Evolutionary conservation across 2,113 vertebrate species (phyloP).

Genomic region (Ancistrus triradiatus): DNA sequence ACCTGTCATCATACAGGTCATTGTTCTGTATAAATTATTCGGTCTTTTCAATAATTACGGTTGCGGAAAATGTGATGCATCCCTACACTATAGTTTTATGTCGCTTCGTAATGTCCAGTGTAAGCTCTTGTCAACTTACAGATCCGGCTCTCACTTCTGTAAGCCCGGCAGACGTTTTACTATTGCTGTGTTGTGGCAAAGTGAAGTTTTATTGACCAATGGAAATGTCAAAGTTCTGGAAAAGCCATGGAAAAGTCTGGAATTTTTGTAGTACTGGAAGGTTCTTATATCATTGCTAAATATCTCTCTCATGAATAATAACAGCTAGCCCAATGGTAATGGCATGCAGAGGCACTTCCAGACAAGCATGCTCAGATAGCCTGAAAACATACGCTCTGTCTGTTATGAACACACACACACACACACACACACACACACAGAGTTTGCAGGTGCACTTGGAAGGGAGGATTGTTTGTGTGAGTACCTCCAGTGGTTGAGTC

Average conservation of each 20-base stretch:
- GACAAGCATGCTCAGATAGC: slow-evolving; percentile 21
- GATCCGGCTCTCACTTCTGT: too few relatives aligned
- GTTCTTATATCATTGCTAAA: background rate
- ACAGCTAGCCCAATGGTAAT: slow-evolving; percentile 35
- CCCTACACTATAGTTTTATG: too few relatives aligned
- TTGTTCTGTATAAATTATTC: too few relatives aligned
- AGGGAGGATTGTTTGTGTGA: background rate
- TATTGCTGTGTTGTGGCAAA: background rate
- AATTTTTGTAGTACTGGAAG: background rate
- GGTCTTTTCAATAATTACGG: too few relatives aligned
- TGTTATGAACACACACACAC: background rate
- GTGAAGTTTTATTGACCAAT: too few relatives aligned
- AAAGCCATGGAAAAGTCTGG: background rate
- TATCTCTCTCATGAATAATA: slow-evolving; percentile 42
- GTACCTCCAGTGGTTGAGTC: too few relatives aligned
- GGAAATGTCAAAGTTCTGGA: background rate
- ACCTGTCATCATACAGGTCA: too few relatives aligned
- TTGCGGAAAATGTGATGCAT: too few relatives aligned
- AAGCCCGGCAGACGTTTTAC: too few relatives aligned
- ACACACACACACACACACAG: background rate
- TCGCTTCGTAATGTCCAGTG: too few relatives aligned
- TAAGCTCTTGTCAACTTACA: too few relatives aligned
- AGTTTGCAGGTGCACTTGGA: background rate
- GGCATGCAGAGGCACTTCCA: slow-evolving; percentile 27
- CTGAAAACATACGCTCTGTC: slow-evolving; percentile 3